phyloP scores from a whole-genome alignment of 2,888 invertebrate genomes.

The Microctonus hyperodae region DNA sequence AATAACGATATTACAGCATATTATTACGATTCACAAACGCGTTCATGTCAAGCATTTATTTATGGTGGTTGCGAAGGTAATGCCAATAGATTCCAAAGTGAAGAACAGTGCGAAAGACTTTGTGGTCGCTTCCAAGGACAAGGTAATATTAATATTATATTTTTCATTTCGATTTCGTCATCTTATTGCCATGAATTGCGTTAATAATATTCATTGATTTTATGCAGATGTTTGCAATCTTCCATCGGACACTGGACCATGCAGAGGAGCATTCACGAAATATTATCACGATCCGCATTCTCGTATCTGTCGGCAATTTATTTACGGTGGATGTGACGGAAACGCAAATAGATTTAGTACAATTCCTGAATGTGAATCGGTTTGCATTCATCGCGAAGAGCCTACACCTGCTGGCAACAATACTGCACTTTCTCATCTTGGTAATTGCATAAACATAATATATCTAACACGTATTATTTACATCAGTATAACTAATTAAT shows the following conservation, averaged over 20 bases:
- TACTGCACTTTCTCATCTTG: constrained; percentile 56
- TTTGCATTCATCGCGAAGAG: constrained; percentile 72
- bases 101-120: constrained; percentile 79
- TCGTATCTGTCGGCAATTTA: constrained; percentile 74
- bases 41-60: constrained; percentile 71
- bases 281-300: constrained; percentile 73
- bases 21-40: constrained; percentile 73
- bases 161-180: constrained; percentile 3
- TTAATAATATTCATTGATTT: constrained; percentile 31
- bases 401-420: constrained; percentile 63
- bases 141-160: constrained; percentile 63
- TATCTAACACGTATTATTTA: neutral
- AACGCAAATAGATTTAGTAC: constrained; percentile 85
- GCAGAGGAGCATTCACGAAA: constrained; percentile 71
- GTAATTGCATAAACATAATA: no score
- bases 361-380: constrained; percentile 75
- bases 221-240: constrained; percentile 76
- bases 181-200: neutral
- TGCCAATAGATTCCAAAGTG: constrained; percentile 75
- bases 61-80: constrained; percentile 79
- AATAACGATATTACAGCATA: constrained; percentile 71
- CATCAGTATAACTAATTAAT: neutral
- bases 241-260: constrained; percentile 74
- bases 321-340: constrained; percentile 84
- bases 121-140: constrained; percentile 77